Percentiles rank a stretch among this genome's conserved stretches.
These are phyloP conservation scores for Macroglossus sobrinus DNA, from an alignment of 2,113 vertebrate genomes.

Conservation along the genomic window DNA sequence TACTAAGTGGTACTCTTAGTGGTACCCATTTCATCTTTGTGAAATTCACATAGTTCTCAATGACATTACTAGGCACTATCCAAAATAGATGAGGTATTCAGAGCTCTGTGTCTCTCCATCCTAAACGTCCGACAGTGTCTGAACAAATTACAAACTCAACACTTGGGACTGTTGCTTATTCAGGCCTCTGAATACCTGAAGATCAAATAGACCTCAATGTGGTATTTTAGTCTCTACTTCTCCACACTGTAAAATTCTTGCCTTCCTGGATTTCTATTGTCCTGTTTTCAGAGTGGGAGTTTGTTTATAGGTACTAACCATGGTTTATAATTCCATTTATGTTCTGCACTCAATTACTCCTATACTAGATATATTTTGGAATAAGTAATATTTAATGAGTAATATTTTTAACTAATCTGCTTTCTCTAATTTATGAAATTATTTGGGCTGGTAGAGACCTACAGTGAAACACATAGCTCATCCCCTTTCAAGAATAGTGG, in stretches of 20 bases:
- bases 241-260: neutral
- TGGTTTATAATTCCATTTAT: neutral
- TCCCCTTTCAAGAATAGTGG: slow-evolving; percentile 31
- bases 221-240: neutral
- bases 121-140: neutral
- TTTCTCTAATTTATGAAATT: slow-evolving; percentile 69
- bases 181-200: neutral
- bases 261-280: neutral
- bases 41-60: neutral
- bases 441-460: slow-evolving; percentile 49
- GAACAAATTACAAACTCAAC: neutral
- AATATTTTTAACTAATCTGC: slow-evolving; percentile 54
- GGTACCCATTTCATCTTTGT: neutral
- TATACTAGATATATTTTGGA: neutral
- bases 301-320: neutral
- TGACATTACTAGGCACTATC: neutral
- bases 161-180: neutral
- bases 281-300: neutral
- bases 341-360: neutral
- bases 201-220: neutral
- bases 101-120: neutral
- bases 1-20: neutral
- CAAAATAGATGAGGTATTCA: neutral
- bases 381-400: slow-evolving; percentile 53
- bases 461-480: slow-evolving; percentile 44